Percentiles rank a stretch among this genome's conserved stretches.
These are phyloP conservation scores for Alcedo atthis DNA, from an alignment of 2,797 vertebrate species.

Conservation along the genomic window DNA sequence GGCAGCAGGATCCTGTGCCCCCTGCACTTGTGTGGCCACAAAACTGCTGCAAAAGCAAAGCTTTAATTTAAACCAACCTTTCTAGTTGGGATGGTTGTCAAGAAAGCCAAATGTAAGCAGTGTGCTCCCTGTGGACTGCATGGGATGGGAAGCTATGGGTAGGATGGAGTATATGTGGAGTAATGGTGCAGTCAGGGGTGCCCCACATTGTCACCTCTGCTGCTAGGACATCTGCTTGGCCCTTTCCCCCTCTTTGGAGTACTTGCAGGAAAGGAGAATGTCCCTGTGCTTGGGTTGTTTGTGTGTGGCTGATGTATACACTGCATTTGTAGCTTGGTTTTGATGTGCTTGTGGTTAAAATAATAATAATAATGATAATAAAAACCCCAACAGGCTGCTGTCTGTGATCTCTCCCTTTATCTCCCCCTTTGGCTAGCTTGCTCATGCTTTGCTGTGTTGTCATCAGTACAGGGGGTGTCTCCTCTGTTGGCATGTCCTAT, in stretches of 20 bases:
- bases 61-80: conserved; percentile 47
- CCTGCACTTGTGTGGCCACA: conserved; percentile 3
- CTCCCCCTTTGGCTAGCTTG: background rate
- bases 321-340: background rate
- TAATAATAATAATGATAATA: background rate
- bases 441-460: background rate
- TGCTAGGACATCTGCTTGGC: background rate
- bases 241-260: background rate
- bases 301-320: background rate
- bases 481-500: background rate
- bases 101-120: conserved; percentile 37
- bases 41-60: conserved; percentile 2
- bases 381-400: background rate
- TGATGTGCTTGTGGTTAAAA: background rate
- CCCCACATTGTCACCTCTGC: background rate
- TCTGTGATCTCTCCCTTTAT: background rate
- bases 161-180: background rate
- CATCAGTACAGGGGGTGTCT: background rate
- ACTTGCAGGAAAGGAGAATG: background rate
- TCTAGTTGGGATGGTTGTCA: background rate
- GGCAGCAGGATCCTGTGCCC: background rate
- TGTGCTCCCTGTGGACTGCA: background rate
- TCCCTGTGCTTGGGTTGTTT: background rate
- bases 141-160: background rate
- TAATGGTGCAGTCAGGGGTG: background rate